These are phyloP conservation scores for Entomobrya proxima DNA, from an alignment of 2,888 invertebrate genomes.

Conservation along the genomic window DNA sequence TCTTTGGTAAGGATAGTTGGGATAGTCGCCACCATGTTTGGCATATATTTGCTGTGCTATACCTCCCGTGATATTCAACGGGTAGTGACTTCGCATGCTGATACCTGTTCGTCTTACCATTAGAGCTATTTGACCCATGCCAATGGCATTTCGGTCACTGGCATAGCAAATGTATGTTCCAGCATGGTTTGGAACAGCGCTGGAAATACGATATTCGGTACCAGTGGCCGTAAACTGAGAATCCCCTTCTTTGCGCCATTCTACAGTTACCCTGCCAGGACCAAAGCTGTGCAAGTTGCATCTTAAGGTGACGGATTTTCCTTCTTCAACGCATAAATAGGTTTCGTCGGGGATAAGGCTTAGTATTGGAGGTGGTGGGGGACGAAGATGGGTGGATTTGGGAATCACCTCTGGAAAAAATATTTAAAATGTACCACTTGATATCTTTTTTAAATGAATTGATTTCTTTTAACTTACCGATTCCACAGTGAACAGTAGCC, in stretches of 20 bases:
- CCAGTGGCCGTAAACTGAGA: neutral
- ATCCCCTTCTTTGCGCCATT: constrained; percentile 50
- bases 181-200: constrained; percentile 23
- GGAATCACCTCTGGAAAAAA: neutral
- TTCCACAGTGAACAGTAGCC: constrained; percentile 58
- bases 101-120: too few species aligned
- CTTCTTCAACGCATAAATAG: constrained; percentile 70
- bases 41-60: too few species aligned
- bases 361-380: constrained; percentile 61
- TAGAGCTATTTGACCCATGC: constrained; percentile 59
- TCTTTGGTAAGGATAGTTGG: too few species aligned
- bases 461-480: constrained; percentile 48
- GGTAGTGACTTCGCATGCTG: too few species aligned
- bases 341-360: constrained; percentile 34
- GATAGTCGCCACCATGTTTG: too few species aligned
- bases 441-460: too few species aligned
- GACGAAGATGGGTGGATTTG: neutral
- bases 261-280: neutral
- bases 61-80: too few species aligned
- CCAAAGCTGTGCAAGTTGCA: constrained; percentile 59
- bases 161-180: constrained; percentile 69
- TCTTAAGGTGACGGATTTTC: neutral
- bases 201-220: constrained; percentile 11
- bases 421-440: too few species aligned
- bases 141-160: constrained; percentile 54